Percentiles rank a stretch among this genome's conserved stretches.
Conservation (phyloP, 1,140 invertebrate genomes). For the Sweltsa coloradensis region DNA sequence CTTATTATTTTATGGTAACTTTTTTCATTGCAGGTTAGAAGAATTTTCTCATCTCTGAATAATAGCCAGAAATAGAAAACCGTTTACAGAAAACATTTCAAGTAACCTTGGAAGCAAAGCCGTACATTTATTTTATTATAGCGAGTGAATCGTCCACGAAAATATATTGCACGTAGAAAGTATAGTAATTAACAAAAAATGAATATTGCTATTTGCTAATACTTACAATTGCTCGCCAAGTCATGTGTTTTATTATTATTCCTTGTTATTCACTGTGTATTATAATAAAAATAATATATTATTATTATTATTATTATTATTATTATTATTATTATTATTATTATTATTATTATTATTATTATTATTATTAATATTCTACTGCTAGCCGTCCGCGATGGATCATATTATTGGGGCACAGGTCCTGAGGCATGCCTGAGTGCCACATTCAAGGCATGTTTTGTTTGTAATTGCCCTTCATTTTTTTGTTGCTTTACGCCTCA, state of each 20-base stretch:
- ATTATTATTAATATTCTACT: neutral
- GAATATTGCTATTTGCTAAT: neutral
- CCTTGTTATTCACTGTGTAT: neutral
- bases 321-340: conserved; percentile 4
- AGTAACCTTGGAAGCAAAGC: neutral
- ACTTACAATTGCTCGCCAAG: neutral
- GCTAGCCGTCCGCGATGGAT: too few species aligned
- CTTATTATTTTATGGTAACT: too few species aligned
- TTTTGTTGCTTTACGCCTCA: too few species aligned
- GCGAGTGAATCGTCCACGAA: neutral
- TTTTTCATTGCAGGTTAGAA: too few species aligned
- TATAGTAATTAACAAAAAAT: neutral
- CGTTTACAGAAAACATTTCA: too few species aligned
- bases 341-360: conserved; percentile 2
- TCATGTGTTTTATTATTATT: neutral
- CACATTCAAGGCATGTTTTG: too few species aligned
- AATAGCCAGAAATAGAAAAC: too few species aligned
- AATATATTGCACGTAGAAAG: neutral
- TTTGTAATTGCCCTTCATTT: too few species aligned
- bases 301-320: conserved; percentile 1
- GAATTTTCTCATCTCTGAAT: too few species aligned
- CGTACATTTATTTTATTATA: neutral
- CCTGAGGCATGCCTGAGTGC: too few species aligned
- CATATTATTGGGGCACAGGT: too few species aligned
- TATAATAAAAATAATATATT: neutral